Conservation (phyloP, 2,888 invertebrate species). For the Cremastinae sp. region DNA sequence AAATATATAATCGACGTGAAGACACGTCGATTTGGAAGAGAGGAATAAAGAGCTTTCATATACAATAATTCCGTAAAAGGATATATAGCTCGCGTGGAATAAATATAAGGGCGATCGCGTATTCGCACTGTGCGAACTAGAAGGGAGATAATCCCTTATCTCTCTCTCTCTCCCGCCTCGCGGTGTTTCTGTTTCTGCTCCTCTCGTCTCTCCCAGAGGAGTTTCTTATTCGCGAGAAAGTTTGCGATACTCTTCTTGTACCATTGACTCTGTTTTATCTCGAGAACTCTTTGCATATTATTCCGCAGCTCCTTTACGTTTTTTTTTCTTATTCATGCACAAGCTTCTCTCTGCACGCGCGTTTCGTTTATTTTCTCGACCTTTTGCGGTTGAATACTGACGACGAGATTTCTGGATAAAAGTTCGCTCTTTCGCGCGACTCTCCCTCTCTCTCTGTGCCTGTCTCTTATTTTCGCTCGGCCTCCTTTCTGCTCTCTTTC, state of each 20-base stretch:
- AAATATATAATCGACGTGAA: too few relatives aligned
- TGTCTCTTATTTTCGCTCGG: background rate
- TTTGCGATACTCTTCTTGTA: slow-evolving; percentile 41
- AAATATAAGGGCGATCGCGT: slow-evolving; percentile 6
- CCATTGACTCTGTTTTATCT: slow-evolving; percentile 40
- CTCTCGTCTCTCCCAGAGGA: too few relatives aligned
- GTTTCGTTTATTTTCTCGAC: slow-evolving; percentile 48
- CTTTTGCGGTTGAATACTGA: slow-evolving; percentile 50
- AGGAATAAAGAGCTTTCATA: too few relatives aligned
- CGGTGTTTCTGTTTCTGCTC: too few relatives aligned
- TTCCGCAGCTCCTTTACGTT: slow-evolving; percentile 5
- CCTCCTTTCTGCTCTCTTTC: background rate
- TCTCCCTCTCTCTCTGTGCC: background rate
- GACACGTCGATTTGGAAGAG: too few relatives aligned
- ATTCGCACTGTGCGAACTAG: slow-evolving; percentile 19
- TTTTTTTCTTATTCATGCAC: slow-evolving; percentile 26
- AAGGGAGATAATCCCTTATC: background rate
- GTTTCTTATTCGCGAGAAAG: slow-evolving; percentile 19
- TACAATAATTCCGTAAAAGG: slow-evolving; percentile 7
- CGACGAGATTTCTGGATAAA: slow-evolving; percentile 38
- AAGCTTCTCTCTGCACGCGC: slow-evolving; percentile 13
- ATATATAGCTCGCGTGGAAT: background rate
- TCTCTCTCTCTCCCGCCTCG: background rate
- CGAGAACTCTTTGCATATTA: slow-evolving; percentile 34
- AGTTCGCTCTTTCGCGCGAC: slow-evolving; percentile 26